phyloP scores from a whole-genome alignment of 2,888 invertebrate genomes.

The Hofmannophila pseudospretella region DNA sequence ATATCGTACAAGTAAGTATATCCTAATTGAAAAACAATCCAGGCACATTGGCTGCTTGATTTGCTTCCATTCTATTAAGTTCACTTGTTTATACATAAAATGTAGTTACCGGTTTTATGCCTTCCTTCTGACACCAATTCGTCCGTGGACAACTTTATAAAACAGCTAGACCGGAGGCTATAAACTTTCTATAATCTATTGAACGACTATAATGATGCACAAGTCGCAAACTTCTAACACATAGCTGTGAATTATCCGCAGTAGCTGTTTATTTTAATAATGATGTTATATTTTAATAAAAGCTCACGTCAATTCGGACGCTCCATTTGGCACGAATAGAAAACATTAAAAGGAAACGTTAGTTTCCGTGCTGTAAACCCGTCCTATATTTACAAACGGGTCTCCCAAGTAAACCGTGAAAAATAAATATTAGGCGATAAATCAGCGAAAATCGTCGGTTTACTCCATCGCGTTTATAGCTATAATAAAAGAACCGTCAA shows the following conservation, averaged over 20 bases:
- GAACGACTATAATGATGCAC: conserved; percentile 40
- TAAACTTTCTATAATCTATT: conserved; percentile 56
- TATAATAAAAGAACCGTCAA: conserved; percentile 74
- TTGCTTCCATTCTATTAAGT: background rate
- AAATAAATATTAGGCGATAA: conserved; percentile 71
- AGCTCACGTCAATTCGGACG: conserved; percentile 18
- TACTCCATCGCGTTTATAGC: conserved; percentile 62
- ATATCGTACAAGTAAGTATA: too few relatives aligned
- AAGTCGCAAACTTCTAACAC: conserved; percentile 37
- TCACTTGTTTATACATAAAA: conserved; percentile 7
- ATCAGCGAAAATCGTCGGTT: conserved; percentile 67
- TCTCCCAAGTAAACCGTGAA: conserved; percentile 58
- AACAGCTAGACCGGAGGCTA: conserved; percentile 48
- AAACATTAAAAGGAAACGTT: conserved; percentile 33
- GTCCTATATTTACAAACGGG: conserved; percentile 52
- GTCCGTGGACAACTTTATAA: conserved; percentile 31
- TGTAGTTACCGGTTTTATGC: conserved; percentile 26
- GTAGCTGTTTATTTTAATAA: conserved; percentile 34
- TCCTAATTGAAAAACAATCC: background rate
- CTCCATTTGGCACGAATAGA: conserved; percentile 27
- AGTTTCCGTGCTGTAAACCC: conserved; percentile 42
- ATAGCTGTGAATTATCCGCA: conserved; percentile 29
- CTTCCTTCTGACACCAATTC: conserved; percentile 42
- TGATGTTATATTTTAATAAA: conserved; percentile 23
- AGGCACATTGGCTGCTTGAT: background rate